Evolutionary conservation across 1,140 invertebrate genomes (phyloP).

Genomic region (Scaptomyza pallida): DNA sequence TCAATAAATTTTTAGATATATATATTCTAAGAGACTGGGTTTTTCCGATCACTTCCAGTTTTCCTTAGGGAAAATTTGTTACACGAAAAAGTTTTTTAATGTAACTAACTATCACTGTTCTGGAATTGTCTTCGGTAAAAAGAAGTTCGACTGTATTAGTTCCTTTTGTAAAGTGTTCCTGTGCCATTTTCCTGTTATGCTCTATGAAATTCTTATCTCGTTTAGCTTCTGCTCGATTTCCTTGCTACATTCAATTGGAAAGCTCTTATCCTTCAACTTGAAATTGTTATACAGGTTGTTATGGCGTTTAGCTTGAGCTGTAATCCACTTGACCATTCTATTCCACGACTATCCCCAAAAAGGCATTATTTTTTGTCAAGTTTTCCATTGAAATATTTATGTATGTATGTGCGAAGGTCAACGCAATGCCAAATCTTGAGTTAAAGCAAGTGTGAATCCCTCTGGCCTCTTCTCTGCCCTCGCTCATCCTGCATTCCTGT

Average conservation of each 20-base stretch:
- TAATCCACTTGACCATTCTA: not conserved
- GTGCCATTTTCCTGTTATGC: too few species aligned
- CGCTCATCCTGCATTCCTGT: slow-evolving; percentile 13
- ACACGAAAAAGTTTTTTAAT: too few species aligned
- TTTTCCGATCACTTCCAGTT: too few species aligned
- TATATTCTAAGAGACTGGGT: too few species aligned
- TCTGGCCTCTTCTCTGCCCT: not conserved
- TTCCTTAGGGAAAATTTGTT: too few species aligned
- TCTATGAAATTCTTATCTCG: too few species aligned
- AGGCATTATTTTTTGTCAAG: not conserved
- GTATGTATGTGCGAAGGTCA: slow-evolving; percentile 24
- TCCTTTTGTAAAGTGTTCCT: too few species aligned
- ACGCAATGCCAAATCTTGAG: slow-evolving; percentile 1
- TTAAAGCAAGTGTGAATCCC: not conserved
- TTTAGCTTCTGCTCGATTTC: not conserved
- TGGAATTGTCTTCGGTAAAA: too few species aligned
- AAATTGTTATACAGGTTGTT: not conserved
- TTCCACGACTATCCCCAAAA: not conserved
- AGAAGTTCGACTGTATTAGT: too few species aligned
- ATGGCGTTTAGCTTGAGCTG: not conserved
- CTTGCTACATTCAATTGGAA: not conserved
- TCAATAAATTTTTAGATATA: too few species aligned
- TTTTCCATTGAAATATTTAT: not conserved
- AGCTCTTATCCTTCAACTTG: not conserved
- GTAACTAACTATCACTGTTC: too few species aligned